Evolutionary conservation across 2,888 invertebrate genomes (phyloP).

Genomic region (Nephrotoma guestfalica): DNA sequence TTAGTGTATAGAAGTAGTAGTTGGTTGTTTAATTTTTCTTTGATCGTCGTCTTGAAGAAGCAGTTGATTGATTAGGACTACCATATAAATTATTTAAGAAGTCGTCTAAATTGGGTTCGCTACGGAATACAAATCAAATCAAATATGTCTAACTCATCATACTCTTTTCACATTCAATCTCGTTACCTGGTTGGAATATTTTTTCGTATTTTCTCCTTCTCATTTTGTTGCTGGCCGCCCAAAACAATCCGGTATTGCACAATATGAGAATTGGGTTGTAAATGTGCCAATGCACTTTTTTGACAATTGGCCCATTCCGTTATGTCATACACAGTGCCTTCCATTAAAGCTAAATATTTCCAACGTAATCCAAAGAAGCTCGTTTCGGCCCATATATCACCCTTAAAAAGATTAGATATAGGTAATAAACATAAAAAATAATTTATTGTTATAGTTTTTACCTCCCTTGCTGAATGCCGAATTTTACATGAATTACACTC

Average conservation of each 20-base stretch:
- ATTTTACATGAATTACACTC: constrained; percentile 84
- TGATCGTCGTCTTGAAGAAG: constrained; percentile 24
- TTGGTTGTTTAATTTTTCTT: constrained; percentile 22
- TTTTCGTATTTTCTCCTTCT: constrained; percentile 18
- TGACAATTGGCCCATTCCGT: constrained; percentile 96
- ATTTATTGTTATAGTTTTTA: constrained; percentile 21
- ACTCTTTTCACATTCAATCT: constrained; percentile 8
- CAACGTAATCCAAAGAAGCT: constrained; percentile 76
- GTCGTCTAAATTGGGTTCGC: constrained; percentile 29
- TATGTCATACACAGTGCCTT: constrained; percentile 88
- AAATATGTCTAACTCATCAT: neutral
- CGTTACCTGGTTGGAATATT: constrained; percentile 16
- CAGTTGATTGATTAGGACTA: constrained; percentile 27
- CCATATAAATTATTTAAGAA: constrained; percentile 32
- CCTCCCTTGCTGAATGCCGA: constrained; percentile 78
- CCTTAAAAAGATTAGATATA: constrained; percentile 35
- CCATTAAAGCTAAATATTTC: constrained; percentile 95
- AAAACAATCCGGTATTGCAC: constrained; percentile 48
- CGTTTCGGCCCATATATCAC: constrained; percentile 94
- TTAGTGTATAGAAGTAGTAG: neutral
- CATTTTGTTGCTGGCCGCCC: constrained; percentile 27
- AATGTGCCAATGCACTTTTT: constrained; percentile 40
- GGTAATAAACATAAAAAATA: neutral
- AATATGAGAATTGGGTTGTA: constrained; percentile 81
- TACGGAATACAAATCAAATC: constrained; percentile 11